These are phyloP conservation scores for Ganaspis sp. DNA, from an alignment of 1,140 invertebrate genomes.

Conservation along the genomic window DNA sequence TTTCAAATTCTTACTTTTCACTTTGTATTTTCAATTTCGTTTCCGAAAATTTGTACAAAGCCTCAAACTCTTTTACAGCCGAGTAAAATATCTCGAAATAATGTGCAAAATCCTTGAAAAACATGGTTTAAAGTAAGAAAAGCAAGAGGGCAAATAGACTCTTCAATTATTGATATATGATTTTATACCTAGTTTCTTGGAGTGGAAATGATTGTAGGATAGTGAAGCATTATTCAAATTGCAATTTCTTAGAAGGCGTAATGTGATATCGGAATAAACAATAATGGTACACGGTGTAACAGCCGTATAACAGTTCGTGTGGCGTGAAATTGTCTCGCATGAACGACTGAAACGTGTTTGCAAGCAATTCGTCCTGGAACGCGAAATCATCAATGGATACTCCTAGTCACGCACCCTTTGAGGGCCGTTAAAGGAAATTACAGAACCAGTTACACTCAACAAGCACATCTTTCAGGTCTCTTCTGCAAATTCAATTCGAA, in stretches of 20 bases:
- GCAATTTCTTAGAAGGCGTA: slow-evolving; percentile 9
- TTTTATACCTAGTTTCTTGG: background rate
- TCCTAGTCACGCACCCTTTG: slow-evolving; percentile 21
- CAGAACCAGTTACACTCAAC: slow-evolving; percentile 9
- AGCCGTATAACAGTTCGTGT: slow-evolving; percentile 9
- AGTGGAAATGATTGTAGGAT: slow-evolving; percentile 13
- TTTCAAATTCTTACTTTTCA: no score
- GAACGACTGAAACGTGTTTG: slow-evolving; percentile 24
- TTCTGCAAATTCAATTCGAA: background rate
- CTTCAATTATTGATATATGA: background rate
- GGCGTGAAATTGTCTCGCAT: slow-evolving; percentile 24
- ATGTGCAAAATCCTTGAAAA: no score
- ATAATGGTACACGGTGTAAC: slow-evolving; percentile 15
- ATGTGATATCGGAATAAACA: slow-evolving; percentile 14
- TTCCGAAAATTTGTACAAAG: no score
- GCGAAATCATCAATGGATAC: slow-evolving; percentile 26
- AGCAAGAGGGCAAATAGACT: background rate
- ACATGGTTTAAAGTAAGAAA: background rate
- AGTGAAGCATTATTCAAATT: slow-evolving; percentile 14
- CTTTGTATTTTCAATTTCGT: no score
- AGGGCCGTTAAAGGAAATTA: slow-evolving; percentile 19
- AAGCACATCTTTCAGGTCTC: slow-evolving; percentile 8
- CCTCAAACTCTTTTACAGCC: no score
- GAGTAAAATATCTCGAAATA: no score
- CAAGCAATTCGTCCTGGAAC: slow-evolving; percentile 17